Conservation (phyloP, 2,888 invertebrate genomes). For the Conus canariensis region DNA sequence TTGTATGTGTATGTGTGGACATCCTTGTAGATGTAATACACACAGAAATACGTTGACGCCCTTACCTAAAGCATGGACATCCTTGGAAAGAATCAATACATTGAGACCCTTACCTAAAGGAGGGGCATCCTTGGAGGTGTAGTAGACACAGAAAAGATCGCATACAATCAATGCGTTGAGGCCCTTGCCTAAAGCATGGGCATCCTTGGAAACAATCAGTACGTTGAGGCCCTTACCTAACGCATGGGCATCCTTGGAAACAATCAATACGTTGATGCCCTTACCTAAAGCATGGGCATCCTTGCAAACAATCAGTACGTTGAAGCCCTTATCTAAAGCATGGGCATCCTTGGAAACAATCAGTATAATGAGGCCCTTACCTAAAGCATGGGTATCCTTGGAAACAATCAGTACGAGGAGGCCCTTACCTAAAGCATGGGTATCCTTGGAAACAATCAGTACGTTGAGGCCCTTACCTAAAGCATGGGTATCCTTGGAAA, state of each 20-base stretch:
- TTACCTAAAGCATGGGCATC: constrained; percentile 65
- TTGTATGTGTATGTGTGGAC: no score
- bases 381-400: constrained; percentile 62
- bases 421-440: constrained; percentile 56
- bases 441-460: constrained; percentile 56
- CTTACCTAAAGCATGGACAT: no score
- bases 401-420: constrained; percentile 30
- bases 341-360: constrained; percentile 60
- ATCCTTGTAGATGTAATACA: no score
- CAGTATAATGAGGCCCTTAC: constrained; percentile 46
- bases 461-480: constrained; percentile 53
- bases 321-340: constrained; percentile 52
- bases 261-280: no score
- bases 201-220: constrained; percentile 57
- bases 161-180: no score
- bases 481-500: constrained; percentile 56
- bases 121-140: no score
- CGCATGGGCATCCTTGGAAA: no score
- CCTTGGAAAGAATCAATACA: no score
- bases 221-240: no score
- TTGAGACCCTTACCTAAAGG: no score
- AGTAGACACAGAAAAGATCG: no score
- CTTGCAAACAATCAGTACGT: constrained; percentile 41
- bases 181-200: constrained; percentile 56
- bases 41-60: no score